phyloP scores from a whole-genome alignment of 2,113 vertebrate species.

The Calidris pygmaea region DNA sequence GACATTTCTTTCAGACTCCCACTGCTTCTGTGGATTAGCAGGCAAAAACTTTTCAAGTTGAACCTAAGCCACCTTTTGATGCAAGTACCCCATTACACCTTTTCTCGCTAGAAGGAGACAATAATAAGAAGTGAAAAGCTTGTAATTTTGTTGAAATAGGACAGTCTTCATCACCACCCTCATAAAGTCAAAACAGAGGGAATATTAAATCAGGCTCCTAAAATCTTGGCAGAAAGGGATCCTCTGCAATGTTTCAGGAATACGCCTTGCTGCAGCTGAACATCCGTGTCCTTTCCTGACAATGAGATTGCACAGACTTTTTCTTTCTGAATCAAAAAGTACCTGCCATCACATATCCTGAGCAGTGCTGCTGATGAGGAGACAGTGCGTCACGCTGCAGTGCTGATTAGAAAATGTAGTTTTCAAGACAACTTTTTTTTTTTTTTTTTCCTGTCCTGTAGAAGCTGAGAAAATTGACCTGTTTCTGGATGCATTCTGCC shows the following conservation, averaged over 20 bases:
- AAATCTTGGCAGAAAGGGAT: slow-evolving; percentile 9
- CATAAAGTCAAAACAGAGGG: not conserved
- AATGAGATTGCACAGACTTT: slow-evolving; percentile 26
- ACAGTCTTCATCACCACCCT: not conserved
- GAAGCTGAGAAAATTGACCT: slow-evolving; percentile 21
- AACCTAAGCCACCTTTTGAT: not conserved
- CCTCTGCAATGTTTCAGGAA: slow-evolving; percentile 31
- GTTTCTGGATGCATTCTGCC: not conserved
- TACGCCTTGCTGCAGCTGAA: not conserved
- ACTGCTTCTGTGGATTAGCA: not conserved
- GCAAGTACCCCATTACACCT: not conserved
- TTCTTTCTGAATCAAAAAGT: slow-evolving; percentile 60
- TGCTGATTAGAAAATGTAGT: slow-evolving; percentile 46
- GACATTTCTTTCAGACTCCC: not conserved
- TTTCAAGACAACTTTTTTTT: not conserved
- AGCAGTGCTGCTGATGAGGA: slow-evolving; percentile 11
- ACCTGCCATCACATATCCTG: slow-evolving; percentile 51
- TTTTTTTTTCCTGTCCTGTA: not conserved
- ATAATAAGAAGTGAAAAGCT: not conserved
- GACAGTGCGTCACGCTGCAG: not conserved
- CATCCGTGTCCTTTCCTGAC: slow-evolving; percentile 29
- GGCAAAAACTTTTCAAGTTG: not conserved
- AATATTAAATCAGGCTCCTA: not conserved
- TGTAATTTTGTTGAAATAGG: not conserved
- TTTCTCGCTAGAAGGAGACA: not conserved